A percentile compares a stretch with the other conserved stretches of the same genome.
phyloP scores from a whole-genome alignment of 2,113 vertebrate genomes.

The Himantopus leucocephalus region DNA sequence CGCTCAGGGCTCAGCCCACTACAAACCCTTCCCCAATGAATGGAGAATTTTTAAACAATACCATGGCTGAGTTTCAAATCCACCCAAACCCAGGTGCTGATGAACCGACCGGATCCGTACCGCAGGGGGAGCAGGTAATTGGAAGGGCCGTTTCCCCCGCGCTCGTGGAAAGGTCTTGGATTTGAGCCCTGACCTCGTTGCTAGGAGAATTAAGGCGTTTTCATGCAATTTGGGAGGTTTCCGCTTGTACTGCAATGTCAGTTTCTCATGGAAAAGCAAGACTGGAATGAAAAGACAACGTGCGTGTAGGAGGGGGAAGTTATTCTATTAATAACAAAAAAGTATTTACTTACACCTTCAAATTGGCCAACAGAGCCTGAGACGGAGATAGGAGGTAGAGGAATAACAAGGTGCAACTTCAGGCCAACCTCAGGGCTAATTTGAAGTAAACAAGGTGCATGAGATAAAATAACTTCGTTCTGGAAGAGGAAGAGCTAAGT shows the following conservation, averaged over 20 bases:
- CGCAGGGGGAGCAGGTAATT: constrained; percentile 54
- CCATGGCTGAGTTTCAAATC: constrained; percentile 49
- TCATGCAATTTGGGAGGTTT: constrained; percentile 34
- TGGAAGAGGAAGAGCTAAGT: constrained; percentile 60
- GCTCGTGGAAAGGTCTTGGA: not conserved
- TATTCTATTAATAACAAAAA: constrained; percentile 57
- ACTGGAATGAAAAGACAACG: constrained; percentile 41
- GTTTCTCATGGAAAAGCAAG: constrained; percentile 40
- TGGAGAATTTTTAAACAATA: constrained; percentile 52
- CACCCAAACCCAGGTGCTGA: constrained; percentile 48
- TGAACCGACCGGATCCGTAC: not conserved
- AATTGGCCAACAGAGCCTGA: constrained; percentile 22
- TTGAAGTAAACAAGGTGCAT: constrained; percentile 58
- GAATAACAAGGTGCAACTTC: constrained; percentile 56
- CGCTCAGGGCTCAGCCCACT: constrained; percentile 42
- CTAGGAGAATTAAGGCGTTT: constrained; percentile 47
- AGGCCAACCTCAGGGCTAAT: constrained; percentile 64
- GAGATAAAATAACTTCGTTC: constrained; percentile 52
- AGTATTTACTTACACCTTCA: constrained; percentile 43
- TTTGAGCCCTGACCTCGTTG: constrained; percentile 40
- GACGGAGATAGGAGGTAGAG: constrained; percentile 10
- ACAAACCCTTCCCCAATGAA: constrained; percentile 36
- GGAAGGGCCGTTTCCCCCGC: not conserved
- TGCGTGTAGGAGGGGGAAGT: constrained; percentile 34
- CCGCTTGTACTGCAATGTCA: not conserved